Evolutionary conservation across 1,140 invertebrate species (phyloP).

Genomic region (Ganaspis sp.): DNA sequence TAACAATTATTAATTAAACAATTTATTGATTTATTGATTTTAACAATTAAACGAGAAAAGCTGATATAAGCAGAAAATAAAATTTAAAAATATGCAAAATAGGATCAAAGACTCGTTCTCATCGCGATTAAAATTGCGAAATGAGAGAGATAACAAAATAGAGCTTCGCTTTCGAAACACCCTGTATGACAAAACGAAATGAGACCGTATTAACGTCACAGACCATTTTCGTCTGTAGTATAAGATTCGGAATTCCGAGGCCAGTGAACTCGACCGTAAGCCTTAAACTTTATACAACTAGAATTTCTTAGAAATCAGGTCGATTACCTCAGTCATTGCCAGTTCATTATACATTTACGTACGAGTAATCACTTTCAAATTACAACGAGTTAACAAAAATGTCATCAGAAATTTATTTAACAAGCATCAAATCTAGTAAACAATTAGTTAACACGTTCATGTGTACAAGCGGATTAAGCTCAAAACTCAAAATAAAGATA

Average conservation of each 20-base stretch:
- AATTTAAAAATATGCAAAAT: background rate
- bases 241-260: slow-evolving; percentile 62
- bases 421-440: background rate
- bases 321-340: slow-evolving; percentile 38
- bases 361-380: slow-evolving; percentile 49
- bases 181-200: slow-evolving; percentile 35
- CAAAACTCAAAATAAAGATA: no score
- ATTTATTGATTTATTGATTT: no score
- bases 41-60: no score
- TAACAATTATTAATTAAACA: no score
- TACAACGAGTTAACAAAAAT: slow-evolving; percentile 34
- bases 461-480: no score
- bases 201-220: slow-evolving; percentile 48
- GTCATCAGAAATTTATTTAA: slow-evolving; percentile 11
- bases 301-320: slow-evolving; percentile 26
- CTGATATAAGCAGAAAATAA: no score
- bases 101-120: background rate
- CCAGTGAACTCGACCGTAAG: slow-evolving; percentile 57
- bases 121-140: background rate
- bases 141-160: background rate
- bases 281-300: slow-evolving; percentile 28
- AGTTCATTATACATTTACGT: slow-evolving; percentile 50
- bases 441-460: no score
- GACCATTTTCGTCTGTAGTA: slow-evolving; percentile 53
- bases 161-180: background rate